phyloP scores from a whole-genome alignment of 2,888 invertebrate genomes.

The Elegia similella region DNA sequence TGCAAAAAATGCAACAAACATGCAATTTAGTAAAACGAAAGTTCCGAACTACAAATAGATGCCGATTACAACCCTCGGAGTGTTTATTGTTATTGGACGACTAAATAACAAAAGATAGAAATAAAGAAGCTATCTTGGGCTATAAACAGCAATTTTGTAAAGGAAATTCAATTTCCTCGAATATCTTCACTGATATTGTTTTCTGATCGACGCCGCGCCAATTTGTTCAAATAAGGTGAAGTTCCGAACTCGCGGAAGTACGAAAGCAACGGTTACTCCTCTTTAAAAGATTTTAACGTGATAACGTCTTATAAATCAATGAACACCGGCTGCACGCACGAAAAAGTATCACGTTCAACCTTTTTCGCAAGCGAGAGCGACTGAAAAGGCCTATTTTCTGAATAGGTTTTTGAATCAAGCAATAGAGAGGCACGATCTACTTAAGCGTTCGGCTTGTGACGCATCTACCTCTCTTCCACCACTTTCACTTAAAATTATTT shows the following conservation, averaged over 20 bases:
- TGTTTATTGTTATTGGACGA: slow-evolving; percentile 1
- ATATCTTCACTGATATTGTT: slow-evolving; percentile 20
- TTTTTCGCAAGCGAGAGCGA: too few relatives aligned
- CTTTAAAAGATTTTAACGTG: too few relatives aligned
- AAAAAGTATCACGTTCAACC: too few relatives aligned
- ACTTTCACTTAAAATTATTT: too few relatives aligned
- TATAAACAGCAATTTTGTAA: slow-evolving; percentile 17
- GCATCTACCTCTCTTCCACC: too few relatives aligned
- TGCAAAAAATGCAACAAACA: too few relatives aligned
- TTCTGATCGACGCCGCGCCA: slow-evolving; percentile 19
- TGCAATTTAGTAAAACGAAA: background rate
- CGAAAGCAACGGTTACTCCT: background rate
- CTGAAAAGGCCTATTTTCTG: too few relatives aligned
- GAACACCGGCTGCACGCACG: too few relatives aligned
- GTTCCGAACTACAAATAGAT: background rate
- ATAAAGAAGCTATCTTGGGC: slow-evolving; percentile 12
- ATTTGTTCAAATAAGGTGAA: slow-evolving; percentile 8
- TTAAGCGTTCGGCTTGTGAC: too few relatives aligned
- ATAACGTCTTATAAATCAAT: too few relatives aligned
- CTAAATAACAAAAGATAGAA: slow-evolving; percentile 9
- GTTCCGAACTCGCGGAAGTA: background rate
- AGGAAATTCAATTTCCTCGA: slow-evolving; percentile 20
- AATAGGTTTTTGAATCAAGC: too few relatives aligned
- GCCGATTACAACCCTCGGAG: background rate
- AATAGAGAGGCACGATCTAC: too few relatives aligned